Base-by-base conservation (phyloP, 2,888 invertebrate species). In the Boloria euphrosyne region DNA sequence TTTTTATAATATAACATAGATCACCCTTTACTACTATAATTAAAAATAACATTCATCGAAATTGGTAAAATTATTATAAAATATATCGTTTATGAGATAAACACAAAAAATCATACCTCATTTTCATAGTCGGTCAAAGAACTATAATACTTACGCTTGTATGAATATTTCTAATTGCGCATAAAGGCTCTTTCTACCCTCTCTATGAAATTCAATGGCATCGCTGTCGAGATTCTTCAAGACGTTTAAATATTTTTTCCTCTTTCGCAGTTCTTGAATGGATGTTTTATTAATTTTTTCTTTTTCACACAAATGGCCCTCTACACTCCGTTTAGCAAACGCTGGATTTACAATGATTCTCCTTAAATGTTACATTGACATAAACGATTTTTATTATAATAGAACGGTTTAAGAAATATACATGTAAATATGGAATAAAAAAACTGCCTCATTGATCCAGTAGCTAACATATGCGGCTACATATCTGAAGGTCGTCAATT, bases 151-250 rank as follows among this genome's bases (percentile, higher is more conserved):
- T 93, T 86, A 95, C 95, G 93, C 93, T 76, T 91, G 88, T 68
- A 95, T 84, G 79, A 95, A 92, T 74, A 88, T 92, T 82, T 95
- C 95, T 55, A 95, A 79, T 83, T 94, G 95, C 53, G 77, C 86
- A 81, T 95, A 95, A 61, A 95, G 84, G 73, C 93, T 93, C 71
- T 93, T 88, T 77, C 95, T 92, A 63, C 94, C 94, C 66, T 93
- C 82, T 74, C 95, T 93, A 80, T 95, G 94, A 72, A 94, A 93
- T 69, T 93, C 87, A 17, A 91, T 78, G 70, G 78, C 83, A 13
- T 76, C 75, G 62, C 78, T 73, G 47, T 87, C 83, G 63, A 89
- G 76, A 62, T 81, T 74, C 61, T 82, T 69, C 22, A 89, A 78
- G 67, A 80, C 73, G 70, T 79, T 78, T 68, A 75, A 75, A 49